Conservation (phyloP, 64 coral and sea anemone genomes). For the Cladopsammia gracilis region DNA sequence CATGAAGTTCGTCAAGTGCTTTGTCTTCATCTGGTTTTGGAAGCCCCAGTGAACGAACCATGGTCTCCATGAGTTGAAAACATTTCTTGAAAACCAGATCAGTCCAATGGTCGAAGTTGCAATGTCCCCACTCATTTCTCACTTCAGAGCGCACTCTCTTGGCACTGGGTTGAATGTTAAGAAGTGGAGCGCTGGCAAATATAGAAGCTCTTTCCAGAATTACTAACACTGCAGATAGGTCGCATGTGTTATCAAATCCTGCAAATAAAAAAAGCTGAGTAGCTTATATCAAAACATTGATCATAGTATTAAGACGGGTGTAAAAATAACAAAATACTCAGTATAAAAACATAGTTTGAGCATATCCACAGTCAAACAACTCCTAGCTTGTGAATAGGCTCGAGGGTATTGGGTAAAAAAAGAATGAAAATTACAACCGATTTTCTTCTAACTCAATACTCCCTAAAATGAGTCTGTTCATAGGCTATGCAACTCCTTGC, state of each 20-base stretch:
- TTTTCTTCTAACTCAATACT: too few species aligned
- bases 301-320: too few species aligned
- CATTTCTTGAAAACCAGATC: background rate
- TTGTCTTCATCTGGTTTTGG: constrained; percentile 14
- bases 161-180: constrained; percentile 21
- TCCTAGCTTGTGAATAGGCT: too few species aligned
- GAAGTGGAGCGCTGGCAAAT: background rate
- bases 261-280: background rate
- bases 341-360: too few species aligned
- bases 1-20: background rate
- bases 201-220: constrained; percentile 40
- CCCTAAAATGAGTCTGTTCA: too few species aligned
- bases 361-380: too few species aligned
- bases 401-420: too few species aligned
- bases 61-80: constrained; percentile 57
- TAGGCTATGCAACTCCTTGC: too few species aligned
- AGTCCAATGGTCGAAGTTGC: constrained; percentile 62
- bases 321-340: too few species aligned
- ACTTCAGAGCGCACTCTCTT: constrained; percentile 55
- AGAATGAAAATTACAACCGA: too few species aligned
- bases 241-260: constrained; percentile 85
- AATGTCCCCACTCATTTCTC: constrained; percentile 52
- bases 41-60: constrained; percentile 24
- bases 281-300: too few species aligned
- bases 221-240: constrained; percentile 56